Base-by-base conservation (phyloP, 2,888 invertebrate species). In the Didymodactylos carnosus region DNA sequence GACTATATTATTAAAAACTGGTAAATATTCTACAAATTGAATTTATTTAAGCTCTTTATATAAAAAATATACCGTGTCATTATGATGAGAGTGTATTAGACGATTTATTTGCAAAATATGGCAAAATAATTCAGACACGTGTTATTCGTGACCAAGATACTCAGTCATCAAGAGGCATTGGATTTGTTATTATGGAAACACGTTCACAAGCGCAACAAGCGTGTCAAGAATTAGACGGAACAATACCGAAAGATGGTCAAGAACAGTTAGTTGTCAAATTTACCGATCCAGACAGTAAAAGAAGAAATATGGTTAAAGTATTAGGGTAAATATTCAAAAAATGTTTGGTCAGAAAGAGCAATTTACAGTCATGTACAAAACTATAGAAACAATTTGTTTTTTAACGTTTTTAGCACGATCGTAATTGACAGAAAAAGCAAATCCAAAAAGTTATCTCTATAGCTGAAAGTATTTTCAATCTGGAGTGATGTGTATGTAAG, bases 121-220 rank as follows among this genome's bases (percentile, higher is more conserved):
- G 75, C n/a, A 49, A 72, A 71, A 62, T 75, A n/a, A 51, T 75
- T n/a, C 75, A 75, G 53, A 51, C 51, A 23, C 39, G 71, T n/a
- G 39, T 75, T 13, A 39, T 75, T n/a, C 25, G 72, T 11, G 72
- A 75, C 43, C 72, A 70, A 39, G 51, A 51, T 39, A 75, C 75
- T 13, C n/a, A 49, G 10, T 53, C 25, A 35, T 46, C 70, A 35
- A 69, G 72, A 29, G 69, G 75, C 13, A 75, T 75, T n/a, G 75
- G 69, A 16, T 75, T 75, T 69, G 75, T 75, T 16, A 75, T 75
- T 16, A 72, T 75, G 72, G 49, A 39, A 23, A 75, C 72, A n/a
- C 71, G 69, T 23, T 71, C 71, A 49, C 69, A 71, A 62, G 75
- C 75, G 11, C 72, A 72, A 29, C 29, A 35, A 39, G 75, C 75